Evolutionary conservation across 2,113 vertebrate genomes (phyloP).

Genomic region (Hemibagrus wyckioides): DNA sequence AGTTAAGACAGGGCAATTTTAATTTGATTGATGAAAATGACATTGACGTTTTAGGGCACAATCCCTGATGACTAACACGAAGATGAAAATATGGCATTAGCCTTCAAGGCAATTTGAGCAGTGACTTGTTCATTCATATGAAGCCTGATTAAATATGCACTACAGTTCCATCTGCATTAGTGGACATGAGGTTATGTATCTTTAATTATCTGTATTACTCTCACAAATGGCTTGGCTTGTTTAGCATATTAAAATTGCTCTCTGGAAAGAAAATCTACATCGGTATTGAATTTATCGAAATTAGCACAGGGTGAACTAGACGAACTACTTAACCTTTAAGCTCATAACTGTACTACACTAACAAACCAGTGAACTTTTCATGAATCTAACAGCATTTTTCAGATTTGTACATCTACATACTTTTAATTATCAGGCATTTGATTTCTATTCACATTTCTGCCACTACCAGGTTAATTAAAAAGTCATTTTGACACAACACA

Average conservation of each 20-base stretch:
- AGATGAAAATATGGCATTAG: not conserved
- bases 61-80: not conserved
- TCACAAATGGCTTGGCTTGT: constrained; percentile 1
- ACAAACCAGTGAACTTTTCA: not conserved
- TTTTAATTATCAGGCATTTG: not conserved
- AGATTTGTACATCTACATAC: not conserved
- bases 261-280: not conserved
- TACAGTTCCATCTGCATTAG: not conserved
- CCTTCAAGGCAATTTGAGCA: not conserved
- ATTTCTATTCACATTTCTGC: constrained; percentile 3
- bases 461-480: not conserved
- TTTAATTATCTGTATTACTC: not conserved
- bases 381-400: not conserved
- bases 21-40: constrained; percentile 17
- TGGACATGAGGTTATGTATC: not conserved
- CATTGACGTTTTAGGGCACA: not conserved
- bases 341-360: not conserved
- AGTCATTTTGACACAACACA: not conserved
- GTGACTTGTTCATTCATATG: not conserved
- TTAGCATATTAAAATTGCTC: not conserved
- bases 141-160: constrained; percentile 11
- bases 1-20: not conserved
- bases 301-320: not conserved
- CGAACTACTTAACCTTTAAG: not conserved
- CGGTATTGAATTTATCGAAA: not conserved